A percentile compares a stretch with the other conserved stretches of the same genome.
Evolutionary conservation across 1,140 invertebrate species (phyloP).

Genomic region (Pseudomyrmex sp.): DNA sequence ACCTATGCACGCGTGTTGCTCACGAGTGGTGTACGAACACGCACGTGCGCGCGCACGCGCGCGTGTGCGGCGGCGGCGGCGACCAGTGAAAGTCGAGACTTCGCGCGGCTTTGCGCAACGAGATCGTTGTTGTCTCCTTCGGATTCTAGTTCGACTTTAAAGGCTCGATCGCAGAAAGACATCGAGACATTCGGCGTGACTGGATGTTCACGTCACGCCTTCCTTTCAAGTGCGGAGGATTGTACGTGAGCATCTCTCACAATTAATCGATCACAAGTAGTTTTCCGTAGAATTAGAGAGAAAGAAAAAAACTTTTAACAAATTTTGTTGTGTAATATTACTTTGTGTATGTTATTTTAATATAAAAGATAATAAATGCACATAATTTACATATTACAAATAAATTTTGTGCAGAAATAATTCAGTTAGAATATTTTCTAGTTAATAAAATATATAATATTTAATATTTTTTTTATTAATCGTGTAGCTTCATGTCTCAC

Average conservation of each 20-base stretch:
- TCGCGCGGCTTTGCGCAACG: conserved; percentile 78
- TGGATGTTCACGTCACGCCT: conserved; percentile 63
- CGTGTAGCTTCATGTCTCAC: not conserved
- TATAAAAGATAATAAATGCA: too few species aligned
- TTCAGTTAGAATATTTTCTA: too few species aligned
- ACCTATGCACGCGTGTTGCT: conserved; percentile 23
- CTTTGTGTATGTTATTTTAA: too few species aligned
- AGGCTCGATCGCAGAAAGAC: conserved; percentile 73
- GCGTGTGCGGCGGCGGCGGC: conserved; percentile 43
- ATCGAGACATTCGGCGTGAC: conserved; percentile 62
- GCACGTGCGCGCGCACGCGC: conserved; percentile 11
- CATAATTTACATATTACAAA: too few species aligned
- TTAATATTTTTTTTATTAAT: not conserved
- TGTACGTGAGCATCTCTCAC: not conserved
- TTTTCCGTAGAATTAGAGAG: too few species aligned
- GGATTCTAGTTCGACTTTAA: conserved; percentile 79
- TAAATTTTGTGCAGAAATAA: too few species aligned
- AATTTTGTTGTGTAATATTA: too few species aligned
- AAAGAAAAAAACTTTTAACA: too few species aligned
- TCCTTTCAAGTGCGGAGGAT: conserved; percentile 2
- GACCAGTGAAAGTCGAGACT: conserved; percentile 80
- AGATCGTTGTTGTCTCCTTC: conserved; percentile 80
- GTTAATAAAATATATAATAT: not conserved
- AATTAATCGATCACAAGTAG: not conserved
- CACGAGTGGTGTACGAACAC: conserved; percentile 41